Evolutionary conservation across 1,140 invertebrate species (phyloP), one percentile per base, ranked within the genome.

Genomic region (Conus ventricosus): DNA sequence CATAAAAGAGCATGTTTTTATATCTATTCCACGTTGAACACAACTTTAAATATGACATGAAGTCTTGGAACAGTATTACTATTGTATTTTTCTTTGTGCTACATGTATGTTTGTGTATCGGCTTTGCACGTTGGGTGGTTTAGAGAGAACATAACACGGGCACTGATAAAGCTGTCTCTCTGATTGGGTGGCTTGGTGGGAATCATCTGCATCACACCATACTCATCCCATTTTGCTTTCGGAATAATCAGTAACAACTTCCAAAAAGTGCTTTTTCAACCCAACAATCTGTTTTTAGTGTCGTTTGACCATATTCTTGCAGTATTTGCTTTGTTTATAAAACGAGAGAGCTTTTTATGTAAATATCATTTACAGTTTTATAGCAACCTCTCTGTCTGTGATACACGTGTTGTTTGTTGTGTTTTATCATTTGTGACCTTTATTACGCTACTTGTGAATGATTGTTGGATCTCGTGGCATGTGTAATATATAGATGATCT

Each of bases 21-120:
- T 23, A 71, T 71, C 20, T 71, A 71, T 71, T 20, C 67, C 20
- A 71, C 67, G 20, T 23, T 23, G 20, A 71, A 71, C 67, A 23
- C 67, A 80, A 15, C 27, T 63, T 63, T 85, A 27, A n/a, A 63
- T 63, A 85, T 85, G 11, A 67, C 25, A 25, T 63, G 23, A 80
- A 80, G 17, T 78, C 76, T 15, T 78, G 51, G 57, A 87, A 78
- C 85, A 87, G 85, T 87, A 87, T 87, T 87, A 87, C 57, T 27
- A 54, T 80, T 53, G 23, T 76, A 23, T 85, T 71, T 60, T 71
- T 27, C 13, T 57, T 23, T 39, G 71, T 87, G 82, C 82, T 63
- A 84, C 4, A 71, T 71, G 67, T 71, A 71, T 71, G 67, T 71
- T 71, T 71, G 67, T 71, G 67, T 71, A 23, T n/a, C 67, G 11